A percentile compares a stretch with the other conserved stretches of the same genome.
These are phyloP conservation scores for Heptranchias perlo DNA, from an alignment of 2,113 vertebrate species.

Conservation along the genomic window DNA sequence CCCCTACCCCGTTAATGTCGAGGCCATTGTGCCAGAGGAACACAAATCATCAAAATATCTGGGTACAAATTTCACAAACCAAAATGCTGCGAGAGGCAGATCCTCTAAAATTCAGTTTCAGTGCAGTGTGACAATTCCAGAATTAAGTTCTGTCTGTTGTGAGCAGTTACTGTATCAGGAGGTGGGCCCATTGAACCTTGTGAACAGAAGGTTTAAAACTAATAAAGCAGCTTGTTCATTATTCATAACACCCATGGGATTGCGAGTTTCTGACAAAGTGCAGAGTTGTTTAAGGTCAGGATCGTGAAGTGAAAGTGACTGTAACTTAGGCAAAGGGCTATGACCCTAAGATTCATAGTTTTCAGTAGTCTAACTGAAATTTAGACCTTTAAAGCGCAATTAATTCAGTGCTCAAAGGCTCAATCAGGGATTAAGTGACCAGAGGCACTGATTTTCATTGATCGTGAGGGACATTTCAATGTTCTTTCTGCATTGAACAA, in stretches of 20 bases:
- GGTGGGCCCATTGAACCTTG: neutral
- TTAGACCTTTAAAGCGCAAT: neutral
- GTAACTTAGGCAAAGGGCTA: neutral
- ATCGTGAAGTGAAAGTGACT: neutral
- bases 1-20: neutral
- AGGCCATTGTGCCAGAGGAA: neutral
- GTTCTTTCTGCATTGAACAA: neutral
- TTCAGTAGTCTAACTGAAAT: neutral
- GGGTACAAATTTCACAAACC: neutral
- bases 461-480: neutral
- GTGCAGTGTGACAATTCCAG: neutral
- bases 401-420: slow-evolving; percentile 12
- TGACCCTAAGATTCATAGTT: neutral
- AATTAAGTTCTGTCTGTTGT: neutral
- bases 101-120: neutral
- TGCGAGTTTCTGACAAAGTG: neutral
- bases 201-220: neutral
- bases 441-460: slow-evolving; percentile 4
- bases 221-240: slow-evolving; percentile 7
- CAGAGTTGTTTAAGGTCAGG: neutral
- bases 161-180: neutral
- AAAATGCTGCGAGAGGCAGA: neutral
- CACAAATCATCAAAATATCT: neutral
- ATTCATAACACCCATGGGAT: neutral
- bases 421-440: neutral